Conservation (phyloP, 2,888 invertebrate genomes). For the Myopa testacea region DNA sequence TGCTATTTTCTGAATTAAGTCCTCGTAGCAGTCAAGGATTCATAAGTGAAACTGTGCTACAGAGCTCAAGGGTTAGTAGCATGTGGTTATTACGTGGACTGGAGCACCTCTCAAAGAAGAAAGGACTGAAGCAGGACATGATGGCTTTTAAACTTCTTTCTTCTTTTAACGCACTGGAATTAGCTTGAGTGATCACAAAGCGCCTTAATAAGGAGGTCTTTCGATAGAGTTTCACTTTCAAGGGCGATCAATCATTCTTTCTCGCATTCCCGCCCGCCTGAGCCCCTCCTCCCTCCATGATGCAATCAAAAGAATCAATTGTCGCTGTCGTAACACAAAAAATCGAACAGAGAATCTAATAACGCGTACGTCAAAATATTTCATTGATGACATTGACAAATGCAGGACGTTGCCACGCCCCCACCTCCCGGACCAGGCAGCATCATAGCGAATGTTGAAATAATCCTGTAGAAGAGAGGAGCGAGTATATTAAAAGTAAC, state of each 20-base stretch:
- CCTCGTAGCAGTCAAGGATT: conserved; percentile 19
- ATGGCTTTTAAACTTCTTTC: neutral
- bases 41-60: neutral
- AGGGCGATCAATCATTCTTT: conserved; percentile 24
- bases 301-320: conserved; percentile 29
- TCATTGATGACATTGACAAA: conserved; percentile 30
- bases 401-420: neutral
- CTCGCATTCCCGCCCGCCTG: neutral
- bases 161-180: neutral
- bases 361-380: conserved; percentile 9
- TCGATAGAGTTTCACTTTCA: neutral
- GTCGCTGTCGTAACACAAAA: conserved; percentile 18
- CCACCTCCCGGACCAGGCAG: neutral
- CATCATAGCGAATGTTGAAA: too few species aligned
- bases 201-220: neutral
- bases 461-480: neutral
- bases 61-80: neutral
- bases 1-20: neutral
- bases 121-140: neutral
- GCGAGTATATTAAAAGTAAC: neutral
- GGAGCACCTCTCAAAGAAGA: neutral
- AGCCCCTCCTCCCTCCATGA: neutral
- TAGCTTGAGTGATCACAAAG: neutral
- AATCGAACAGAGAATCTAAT: conserved; percentile 20
- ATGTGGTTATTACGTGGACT: neutral